These are phyloP conservation scores for Metopolophium dirhodum DNA, from an alignment of 1,140 invertebrate genomes.

Conservation along the genomic window DNA sequence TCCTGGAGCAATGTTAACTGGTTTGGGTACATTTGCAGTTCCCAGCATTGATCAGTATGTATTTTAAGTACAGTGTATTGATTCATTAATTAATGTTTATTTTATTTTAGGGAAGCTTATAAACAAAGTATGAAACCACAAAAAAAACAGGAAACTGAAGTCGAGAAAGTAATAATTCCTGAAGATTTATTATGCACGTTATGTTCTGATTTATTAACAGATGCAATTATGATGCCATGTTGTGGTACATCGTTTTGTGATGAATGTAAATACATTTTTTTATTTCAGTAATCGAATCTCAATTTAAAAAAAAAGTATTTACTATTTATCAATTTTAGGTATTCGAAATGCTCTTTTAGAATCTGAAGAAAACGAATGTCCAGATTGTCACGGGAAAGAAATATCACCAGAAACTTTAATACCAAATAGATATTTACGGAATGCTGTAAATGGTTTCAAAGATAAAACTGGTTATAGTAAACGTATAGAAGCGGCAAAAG, in stretches of 20 bases:
- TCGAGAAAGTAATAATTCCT: conserved; percentile 78
- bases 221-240: conserved; percentile 96
- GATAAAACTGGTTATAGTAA: conserved; percentile 84
- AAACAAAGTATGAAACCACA: conserved; percentile 73
- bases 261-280: conserved; percentile 79
- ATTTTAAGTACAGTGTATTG: background rate
- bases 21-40: conserved; percentile 88
- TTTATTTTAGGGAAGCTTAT: conserved; percentile 75
- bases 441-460: conserved; percentile 85
- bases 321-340: conserved; percentile 67
- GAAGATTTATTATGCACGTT: conserved; percentile 89
- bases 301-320: background rate
- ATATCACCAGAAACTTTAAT: conserved; percentile 92
- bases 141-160: conserved; percentile 67
- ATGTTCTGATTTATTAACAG: conserved; percentile 90
- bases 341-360: conserved; percentile 86
- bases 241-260: conserved; percentile 98
- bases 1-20: conserved; percentile 93
- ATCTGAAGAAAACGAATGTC: conserved; percentile 93
- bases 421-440: conserved; percentile 88
- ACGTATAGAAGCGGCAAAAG: background rate
- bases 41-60: conserved; percentile 90
- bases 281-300: background rate
- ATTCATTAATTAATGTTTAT: conserved; percentile 58
- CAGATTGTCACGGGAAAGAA: conserved; percentile 89